Evolutionary conservation across 2,888 invertebrate genomes (phyloP).

Genomic region (Leptura quadrifasciata): DNA sequence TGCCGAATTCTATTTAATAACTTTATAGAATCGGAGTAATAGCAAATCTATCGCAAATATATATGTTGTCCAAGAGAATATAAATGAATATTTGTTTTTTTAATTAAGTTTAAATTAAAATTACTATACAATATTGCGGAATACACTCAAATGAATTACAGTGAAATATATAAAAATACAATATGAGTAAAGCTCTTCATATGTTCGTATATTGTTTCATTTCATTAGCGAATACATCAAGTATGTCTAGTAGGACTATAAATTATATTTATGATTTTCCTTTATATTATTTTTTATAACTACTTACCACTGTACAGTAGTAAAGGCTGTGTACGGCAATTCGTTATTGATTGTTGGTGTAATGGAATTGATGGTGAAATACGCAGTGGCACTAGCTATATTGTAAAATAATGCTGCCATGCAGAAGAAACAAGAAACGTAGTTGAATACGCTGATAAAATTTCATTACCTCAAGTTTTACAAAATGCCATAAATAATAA

Average conservation of each 20-base stretch:
- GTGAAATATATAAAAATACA: not conserved
- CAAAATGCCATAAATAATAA: no score
- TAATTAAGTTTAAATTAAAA: not conserved
- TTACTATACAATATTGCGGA: not conserved
- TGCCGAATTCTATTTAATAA: no score
- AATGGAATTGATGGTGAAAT: constrained; percentile 22
- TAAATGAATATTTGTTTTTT: no score
- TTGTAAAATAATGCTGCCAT: not conserved
- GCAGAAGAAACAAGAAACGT: no score
- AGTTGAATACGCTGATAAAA: no score
- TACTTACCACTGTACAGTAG: constrained; percentile 24
- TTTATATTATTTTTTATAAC: constrained; percentile 44
- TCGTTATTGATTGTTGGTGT: constrained; percentile 28
- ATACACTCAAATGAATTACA: not conserved
- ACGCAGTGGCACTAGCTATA: constrained; percentile 16
- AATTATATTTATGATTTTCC: constrained; percentile 49
- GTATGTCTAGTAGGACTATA: constrained; percentile 43
- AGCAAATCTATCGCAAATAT: no score
- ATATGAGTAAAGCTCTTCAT: not conserved
- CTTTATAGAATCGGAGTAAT: no score
- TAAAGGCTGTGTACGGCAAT: constrained; percentile 2
- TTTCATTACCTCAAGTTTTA: no score
- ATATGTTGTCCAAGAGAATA: no score
- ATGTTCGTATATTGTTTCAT: not conserved
- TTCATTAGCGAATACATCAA: constrained; percentile 24